Evolutionary conservation across 2,888 invertebrate species (phyloP), one percentile per base, ranked within the genome.

Genomic region (Philereme vetulata): DNA sequence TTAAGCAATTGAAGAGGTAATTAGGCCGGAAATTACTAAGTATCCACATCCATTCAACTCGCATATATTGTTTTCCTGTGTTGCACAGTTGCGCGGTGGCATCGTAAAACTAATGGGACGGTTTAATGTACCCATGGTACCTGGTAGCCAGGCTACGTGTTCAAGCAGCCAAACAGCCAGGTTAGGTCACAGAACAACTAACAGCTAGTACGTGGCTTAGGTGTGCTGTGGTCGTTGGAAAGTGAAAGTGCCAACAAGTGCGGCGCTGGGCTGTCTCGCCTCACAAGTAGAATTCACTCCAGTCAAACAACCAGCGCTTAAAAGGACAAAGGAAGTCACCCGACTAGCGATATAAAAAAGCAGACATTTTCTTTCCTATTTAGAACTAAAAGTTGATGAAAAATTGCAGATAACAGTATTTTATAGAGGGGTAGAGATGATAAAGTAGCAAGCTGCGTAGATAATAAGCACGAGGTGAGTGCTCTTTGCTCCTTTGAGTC

Each of bases 241-340:
- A 88, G 86, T 78, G 88, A 88, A 88, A 89, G 88, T 86, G 86
- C 79, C 77, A 83, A 84, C 81, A 77, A 83, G 80, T 71, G 68
- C 70, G 68, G 72, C 68, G 67, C 63, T 58, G 57, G 60, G 58
- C 58, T 65, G 67, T 67, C 70, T 66, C 65, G 68, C 64, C 61
- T 52, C 52, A 60, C 65, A 57, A 62, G 60, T 56, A 59, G 62
- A 65, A 64, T 67, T 64, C 67, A 62, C 72, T 70, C 68, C 70
- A 70, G 65, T 72, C 70, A 61, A 67, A 65, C 69, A 64, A 63
- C 70, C 68, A 64, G 58, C 72, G 68, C 75, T 74, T 75, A 74
- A 74, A 79, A 80, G 80, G 78, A 78, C 78, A 80, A 80, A 80
- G 78, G 78, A 79, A 78, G 78, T 78, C 73, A 64, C 66, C 60